Evolutionary conservation across 2,888 invertebrate species (phyloP), one percentile per base, ranked within the genome.

Genomic region (Heliconius aoede): DNA sequence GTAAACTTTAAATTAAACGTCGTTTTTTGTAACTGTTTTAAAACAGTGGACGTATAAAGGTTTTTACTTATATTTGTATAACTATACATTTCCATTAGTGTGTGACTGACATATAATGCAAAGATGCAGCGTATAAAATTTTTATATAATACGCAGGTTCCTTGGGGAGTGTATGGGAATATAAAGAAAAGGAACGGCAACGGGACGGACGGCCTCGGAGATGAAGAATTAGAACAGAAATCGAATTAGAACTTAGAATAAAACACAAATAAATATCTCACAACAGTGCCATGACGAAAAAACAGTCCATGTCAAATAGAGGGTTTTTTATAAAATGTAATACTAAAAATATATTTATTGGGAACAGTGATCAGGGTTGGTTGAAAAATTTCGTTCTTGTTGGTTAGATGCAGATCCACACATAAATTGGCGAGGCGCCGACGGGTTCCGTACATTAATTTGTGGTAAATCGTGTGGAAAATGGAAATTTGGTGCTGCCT

Each of bases 401-500:
- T 86, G 85, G 89, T 89, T 89, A 89, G 88, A 90, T 90, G 90
- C 90, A 92, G 91, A 92, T 90, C 90, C 89, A 84, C 83, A 86
- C 88, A 92, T 91, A 93, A 93, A 93, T 91, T 91, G 90, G 87
- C 85, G 84, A 88, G 88, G 90, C 89, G 91, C 84, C 89, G 90
- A 92, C 90, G 91, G 89, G 90, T 93, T 91, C 85, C 86, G 85
- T 85, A 89, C 91, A 93, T 94, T 94, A 93, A 94, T 94, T 94
- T 94, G 93, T 86, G 90, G 91, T 88, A 93, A 94, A 93, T 94
- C 92, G 92, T 84, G 91, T 86, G 91, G 94, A 94, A 94, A 94
- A 93, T 94, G 91, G 93, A 93, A 94, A 94, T 92, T 94, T 93
- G 93, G 92, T 93, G 93, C 94, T 92, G 89, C 91, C 91, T 86